Conservation (phyloP, 2,113 vertebrate species). For the Caloenas nicobarica region DNA sequence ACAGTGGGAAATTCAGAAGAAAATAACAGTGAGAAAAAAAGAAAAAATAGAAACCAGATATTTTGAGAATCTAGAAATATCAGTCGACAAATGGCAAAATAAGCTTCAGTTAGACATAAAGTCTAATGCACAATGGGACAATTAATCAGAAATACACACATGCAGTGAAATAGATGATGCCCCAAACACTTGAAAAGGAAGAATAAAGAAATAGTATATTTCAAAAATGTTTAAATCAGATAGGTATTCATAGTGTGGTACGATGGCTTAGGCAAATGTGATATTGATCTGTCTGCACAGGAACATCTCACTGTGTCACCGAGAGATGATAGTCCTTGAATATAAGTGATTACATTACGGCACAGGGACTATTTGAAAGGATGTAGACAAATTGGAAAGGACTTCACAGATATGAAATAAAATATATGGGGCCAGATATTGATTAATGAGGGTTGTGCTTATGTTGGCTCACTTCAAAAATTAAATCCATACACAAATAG, state of each 20-base stretch:
- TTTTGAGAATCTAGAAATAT: background rate
- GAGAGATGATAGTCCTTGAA: background rate
- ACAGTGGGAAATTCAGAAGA: background rate
- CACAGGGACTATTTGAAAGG: background rate
- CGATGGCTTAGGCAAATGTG: background rate
- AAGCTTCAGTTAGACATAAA: background rate
- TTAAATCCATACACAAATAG: slow-evolving; percentile 10
- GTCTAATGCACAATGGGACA: background rate
- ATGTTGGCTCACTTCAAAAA: background rate
- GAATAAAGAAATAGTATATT: background rate
- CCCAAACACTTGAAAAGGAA: background rate
- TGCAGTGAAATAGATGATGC: background rate
- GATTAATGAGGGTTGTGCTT: slow-evolving; percentile 34
- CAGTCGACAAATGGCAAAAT: background rate
- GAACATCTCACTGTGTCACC: background rate
- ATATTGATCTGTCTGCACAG: background rate
- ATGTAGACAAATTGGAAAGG: slow-evolving; percentile 12
- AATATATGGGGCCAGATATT: slow-evolving; percentile 18
- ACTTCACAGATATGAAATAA: slow-evolving; percentile 34
- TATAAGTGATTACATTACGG: background rate
- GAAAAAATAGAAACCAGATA: background rate
- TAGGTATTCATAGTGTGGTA: background rate
- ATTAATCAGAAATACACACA: background rate
- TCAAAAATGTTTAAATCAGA: background rate
- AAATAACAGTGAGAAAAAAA: background rate